Base-by-base conservation (phyloP, 2,888 invertebrate species). In the Drosophila limbata region DNA sequence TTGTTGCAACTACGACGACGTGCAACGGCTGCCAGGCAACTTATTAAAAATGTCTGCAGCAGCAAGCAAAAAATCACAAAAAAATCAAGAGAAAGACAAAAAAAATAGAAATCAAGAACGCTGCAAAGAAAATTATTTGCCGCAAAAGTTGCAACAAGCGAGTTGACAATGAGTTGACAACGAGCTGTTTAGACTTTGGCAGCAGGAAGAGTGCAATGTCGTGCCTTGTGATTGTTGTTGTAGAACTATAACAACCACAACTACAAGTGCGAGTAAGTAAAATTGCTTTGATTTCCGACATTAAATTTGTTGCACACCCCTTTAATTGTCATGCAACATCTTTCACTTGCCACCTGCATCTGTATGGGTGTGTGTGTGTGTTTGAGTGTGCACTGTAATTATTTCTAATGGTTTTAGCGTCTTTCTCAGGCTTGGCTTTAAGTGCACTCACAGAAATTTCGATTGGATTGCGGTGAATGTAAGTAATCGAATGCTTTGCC, bases 1-100 rank as follows among this genome's bases (percentile, higher is more conserved):
- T 83, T 83, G 82, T 68, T 81, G 88, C 69, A 77, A 70, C 63
- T 62, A 75, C 62, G 45, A 31, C 68, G 65, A 83, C 88, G 83
- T 89, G 84, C 90, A 79, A 76, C 88, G 88, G 90, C 86, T 84
- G 90, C 86, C 84, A 89, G 84, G 86, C 80, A 84, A 89, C 88
- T 84, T 84, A 89, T 84, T 89, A 88, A 84, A 84, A 89, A 88
- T 88, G 86, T 84, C 86, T 82, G 86, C 79, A 79, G 79, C 65
- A 66, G 69, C 78, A 57, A 74, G 56, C 53, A 39, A 65, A 66
- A 64, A 42, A 57, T 3, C 4, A 55, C 25, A 21, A 45, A 53
- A 50, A 17, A 53, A 39, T 40, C 17, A 10, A 50, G 28, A 59
- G 31, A 56, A 25, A 37, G 28, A 31, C 15, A 35, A 11, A 17